These are phyloP conservation scores for Aphodius granarius DNA, from an alignment of 2,888 invertebrate genomes.

Conservation along the genomic window DNA sequence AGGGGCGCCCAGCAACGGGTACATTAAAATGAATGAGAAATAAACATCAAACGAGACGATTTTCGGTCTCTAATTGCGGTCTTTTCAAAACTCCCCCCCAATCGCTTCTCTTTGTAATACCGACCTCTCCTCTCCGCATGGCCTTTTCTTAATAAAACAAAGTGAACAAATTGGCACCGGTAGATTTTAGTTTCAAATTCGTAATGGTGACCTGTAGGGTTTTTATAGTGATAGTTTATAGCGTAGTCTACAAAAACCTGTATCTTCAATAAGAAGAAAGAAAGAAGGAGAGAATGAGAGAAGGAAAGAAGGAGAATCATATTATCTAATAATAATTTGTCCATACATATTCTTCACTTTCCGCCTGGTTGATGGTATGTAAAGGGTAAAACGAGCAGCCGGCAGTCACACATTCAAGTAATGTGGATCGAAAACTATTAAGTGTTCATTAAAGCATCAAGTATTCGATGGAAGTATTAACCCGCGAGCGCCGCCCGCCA, in stretches of 20 bases:
- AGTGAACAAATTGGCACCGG: background rate
- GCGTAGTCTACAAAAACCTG: too few species aligned
- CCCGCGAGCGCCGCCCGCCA: background rate
- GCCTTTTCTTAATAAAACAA: background rate
- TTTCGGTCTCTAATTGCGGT: background rate
- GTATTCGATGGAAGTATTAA: background rate
- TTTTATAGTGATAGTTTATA: too few species aligned
- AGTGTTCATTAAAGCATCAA: background rate
- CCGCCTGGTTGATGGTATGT: background rate
- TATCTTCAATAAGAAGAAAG: too few species aligned
- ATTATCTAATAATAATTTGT: too few species aligned
- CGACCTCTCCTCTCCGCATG: background rate
- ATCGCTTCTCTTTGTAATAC: background rate
- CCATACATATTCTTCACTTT: background rate
- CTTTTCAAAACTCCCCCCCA: background rate
- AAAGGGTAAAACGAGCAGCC: background rate
- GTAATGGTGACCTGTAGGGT: too few species aligned
- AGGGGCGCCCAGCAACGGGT: background rate
- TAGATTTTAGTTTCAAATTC: background rate
- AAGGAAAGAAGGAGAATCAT: too few species aligned
- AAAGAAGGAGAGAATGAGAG: too few species aligned
- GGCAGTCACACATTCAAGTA: background rate
- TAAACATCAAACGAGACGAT: background rate
- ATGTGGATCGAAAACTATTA: background rate
- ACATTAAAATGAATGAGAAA: background rate